A percentile compares a stretch with the other conserved stretches of the same genome.
Conservation (phyloP, 2,888 invertebrate genomes). For the Acrobasis consociella region DNA sequence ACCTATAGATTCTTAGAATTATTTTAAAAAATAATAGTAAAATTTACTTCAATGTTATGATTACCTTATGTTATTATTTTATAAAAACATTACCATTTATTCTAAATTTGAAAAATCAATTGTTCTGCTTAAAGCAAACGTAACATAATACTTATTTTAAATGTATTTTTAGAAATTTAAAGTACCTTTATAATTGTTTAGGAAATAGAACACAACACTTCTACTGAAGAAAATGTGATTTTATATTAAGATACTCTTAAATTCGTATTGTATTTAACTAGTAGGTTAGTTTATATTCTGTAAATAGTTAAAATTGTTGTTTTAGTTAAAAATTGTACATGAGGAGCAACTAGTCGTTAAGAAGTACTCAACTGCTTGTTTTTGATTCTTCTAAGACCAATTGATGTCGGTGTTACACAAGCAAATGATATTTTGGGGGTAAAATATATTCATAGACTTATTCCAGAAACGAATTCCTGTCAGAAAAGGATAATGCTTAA, state of each 20-base stretch:
- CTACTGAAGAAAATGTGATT: slow-evolving; percentile 41
- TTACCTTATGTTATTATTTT: no score
- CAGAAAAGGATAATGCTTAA: no score
- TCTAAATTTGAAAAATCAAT: not conserved
- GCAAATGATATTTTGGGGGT: not conserved
- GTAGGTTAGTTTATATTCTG: slow-evolving; percentile 35
- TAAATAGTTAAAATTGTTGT: slow-evolving; percentile 47
- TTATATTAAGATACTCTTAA: slow-evolving; percentile 34
- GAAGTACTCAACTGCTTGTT: slow-evolving; percentile 36
- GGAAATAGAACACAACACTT: slow-evolving; percentile 30
- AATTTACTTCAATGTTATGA: no score
- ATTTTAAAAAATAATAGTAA: no score
- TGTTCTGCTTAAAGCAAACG: not conserved
- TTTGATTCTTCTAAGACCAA: not conserved
- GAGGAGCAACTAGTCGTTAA: slow-evolving; percentile 78
- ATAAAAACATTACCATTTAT: not conserved
- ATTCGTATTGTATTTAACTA: slow-evolving; percentile 32
- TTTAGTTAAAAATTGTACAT: slow-evolving; percentile 64
- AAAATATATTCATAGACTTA: not conserved
- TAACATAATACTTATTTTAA: not conserved
- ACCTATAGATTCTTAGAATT: no score
- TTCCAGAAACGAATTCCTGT: no score
- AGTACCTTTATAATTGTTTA: not conserved
- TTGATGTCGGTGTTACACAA: not conserved
- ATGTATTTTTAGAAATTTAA: not conserved